These are phyloP conservation scores for Acleris emargana DNA, from an alignment of 2,888 invertebrate species.

Conservation along the genomic window DNA sequence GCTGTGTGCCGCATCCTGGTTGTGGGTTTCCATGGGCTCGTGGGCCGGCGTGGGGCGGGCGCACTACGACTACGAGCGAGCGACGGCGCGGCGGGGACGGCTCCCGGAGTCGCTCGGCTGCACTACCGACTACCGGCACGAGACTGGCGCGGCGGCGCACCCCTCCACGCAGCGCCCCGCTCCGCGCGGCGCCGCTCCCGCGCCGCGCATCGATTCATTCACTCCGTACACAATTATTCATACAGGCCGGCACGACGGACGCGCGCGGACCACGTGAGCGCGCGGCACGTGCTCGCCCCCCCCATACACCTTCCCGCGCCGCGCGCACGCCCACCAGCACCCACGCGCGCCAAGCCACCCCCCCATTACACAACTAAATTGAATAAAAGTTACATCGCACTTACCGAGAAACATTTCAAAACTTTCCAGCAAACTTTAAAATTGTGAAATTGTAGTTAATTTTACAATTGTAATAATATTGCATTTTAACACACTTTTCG, in stretches of 20 bases:
- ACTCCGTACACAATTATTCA: conserved; percentile 82
- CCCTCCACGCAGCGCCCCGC: conserved; percentile 66
- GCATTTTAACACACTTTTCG: too few relatives aligned
- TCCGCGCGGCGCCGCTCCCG: conserved; percentile 60
- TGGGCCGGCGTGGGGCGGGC: conserved; percentile 70
- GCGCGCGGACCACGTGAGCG: conserved; percentile 75
- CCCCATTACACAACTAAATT: conserved; percentile 33
- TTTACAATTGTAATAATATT: too few relatives aligned
- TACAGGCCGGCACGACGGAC: conserved; percentile 74
- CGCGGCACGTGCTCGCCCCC: conserved; percentile 74
- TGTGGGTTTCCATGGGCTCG: conserved; percentile 88
- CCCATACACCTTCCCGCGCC: conserved; percentile 46
- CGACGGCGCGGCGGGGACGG: conserved; percentile 84
- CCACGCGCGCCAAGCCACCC: conserved; percentile 52
- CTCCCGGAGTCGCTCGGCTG: conserved; percentile 86
- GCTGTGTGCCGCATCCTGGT: conserved; percentile 91
- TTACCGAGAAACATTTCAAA: conserved; percentile 19
- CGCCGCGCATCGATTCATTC: conserved; percentile 81
- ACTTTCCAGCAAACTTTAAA: background rate
- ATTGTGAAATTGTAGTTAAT: background rate
- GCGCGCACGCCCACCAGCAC: conserved; percentile 56
- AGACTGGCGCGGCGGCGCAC: conserved; percentile 84
- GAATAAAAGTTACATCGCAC: conserved; percentile 21
- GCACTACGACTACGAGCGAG: conserved; percentile 85
- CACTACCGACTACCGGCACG: conserved; percentile 89